Evolutionary conservation across 2,797 vertebrate genomes (phyloP).

Genomic region (Channa striata): DNA sequence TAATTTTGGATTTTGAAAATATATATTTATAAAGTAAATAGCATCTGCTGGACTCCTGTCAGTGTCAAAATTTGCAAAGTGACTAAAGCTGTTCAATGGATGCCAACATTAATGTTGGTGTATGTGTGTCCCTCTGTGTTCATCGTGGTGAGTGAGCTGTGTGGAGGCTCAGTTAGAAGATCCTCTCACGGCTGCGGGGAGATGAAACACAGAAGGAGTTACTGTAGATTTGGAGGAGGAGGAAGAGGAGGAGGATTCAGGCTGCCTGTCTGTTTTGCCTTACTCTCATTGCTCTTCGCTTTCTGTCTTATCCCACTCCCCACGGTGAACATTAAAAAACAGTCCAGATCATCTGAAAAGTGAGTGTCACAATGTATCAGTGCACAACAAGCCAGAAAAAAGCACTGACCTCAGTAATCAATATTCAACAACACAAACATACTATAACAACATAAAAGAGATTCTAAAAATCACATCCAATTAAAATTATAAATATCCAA

Average conservation of each 20-base stretch:
- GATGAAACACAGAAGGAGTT: slow-evolving; percentile 27
- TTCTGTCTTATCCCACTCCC: slow-evolving; percentile 29
- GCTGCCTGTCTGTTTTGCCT: slow-evolving; percentile 10
- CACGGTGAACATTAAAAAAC: slow-evolving; percentile 21
- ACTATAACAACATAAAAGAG: background rate
- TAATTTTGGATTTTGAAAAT: slow-evolving; percentile 48
- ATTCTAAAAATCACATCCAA: slow-evolving; percentile 18
- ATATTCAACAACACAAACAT: slow-evolving; percentile 23
- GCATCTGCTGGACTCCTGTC: slow-evolving; percentile 43
- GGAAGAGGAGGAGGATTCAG: slow-evolving; percentile 41
- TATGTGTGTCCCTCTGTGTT: slow-evolving; percentile 16
- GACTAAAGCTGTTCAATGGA: slow-evolving; percentile 24
- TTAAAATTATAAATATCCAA: slow-evolving; percentile 18
- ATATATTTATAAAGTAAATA: slow-evolving; percentile 52
- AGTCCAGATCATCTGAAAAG: slow-evolving; percentile 53
- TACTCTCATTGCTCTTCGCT: background rate
- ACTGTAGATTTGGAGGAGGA: slow-evolving; percentile 38
- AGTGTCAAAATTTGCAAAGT: slow-evolving; percentile 42
- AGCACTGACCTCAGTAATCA: slow-evolving; percentile 23
- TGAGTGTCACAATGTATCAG: slow-evolving; percentile 59
- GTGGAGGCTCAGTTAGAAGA: slow-evolving; percentile 39
- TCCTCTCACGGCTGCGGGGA: slow-evolving; percentile 27
- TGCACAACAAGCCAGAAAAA: slow-evolving; percentile 12
- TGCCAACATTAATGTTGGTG: slow-evolving; percentile 31
- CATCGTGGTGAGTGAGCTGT: slow-evolving; percentile 38